Conservation (phyloP, 2,113 vertebrate genomes). For the Sturnus vulgaris region DNA sequence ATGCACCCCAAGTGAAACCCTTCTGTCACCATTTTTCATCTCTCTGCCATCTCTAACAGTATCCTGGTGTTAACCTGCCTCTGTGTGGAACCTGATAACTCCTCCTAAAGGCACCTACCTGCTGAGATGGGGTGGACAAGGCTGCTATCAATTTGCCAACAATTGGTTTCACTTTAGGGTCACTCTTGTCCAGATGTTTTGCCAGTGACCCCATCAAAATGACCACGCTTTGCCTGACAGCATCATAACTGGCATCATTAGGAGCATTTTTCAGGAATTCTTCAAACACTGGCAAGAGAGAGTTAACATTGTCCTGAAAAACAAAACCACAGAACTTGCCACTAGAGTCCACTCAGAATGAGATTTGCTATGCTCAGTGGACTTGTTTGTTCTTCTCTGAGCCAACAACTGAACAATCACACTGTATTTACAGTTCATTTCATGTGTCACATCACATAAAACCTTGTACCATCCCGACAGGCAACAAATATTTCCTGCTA, state of each 20-base stretch:
- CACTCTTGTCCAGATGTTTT: constrained; percentile 96
- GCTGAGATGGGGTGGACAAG: constrained; percentile 95
- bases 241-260: constrained; percentile 94
- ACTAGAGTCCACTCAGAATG: constrained; percentile 28
- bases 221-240: constrained; percentile 96
- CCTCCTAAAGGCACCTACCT: constrained; percentile 80
- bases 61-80: neutral
- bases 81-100: neutral
- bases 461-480: neutral
- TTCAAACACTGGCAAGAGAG: constrained; percentile 94
- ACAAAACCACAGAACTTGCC: constrained; percentile 47
- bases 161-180: constrained; percentile 98
- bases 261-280: constrained; percentile 95
- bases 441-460: constrained; percentile 28
- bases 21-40: neutral
- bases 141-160: constrained; percentile 95
- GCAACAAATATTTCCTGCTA: constrained; percentile 8
- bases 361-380: constrained; percentile 38
- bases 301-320: constrained; percentile 92
- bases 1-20: neutral
- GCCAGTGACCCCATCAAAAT: constrained; percentile 98
- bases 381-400: constrained; percentile 47
- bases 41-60: neutral
- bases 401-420: constrained; percentile 21
- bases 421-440: constrained; percentile 42